These are phyloP conservation scores for Otus sunia DNA, from an alignment of 2,113 vertebrate species.

Conservation along the genomic window DNA sequence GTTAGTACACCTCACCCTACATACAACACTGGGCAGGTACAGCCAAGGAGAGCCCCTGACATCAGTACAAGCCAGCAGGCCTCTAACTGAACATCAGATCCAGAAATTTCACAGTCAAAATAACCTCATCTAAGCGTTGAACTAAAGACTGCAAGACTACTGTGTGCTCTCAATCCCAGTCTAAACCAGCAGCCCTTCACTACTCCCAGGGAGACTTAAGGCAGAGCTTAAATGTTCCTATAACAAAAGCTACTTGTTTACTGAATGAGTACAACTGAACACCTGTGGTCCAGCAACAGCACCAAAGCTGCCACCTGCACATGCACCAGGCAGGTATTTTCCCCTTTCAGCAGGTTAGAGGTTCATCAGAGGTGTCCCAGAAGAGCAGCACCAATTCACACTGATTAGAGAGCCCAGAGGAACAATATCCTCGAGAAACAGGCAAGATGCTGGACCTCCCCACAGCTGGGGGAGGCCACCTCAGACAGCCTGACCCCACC, in stretches of 20 bases:
- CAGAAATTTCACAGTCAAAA: not conserved
- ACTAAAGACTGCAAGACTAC: not conserved
- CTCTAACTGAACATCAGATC: not conserved
- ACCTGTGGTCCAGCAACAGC: not conserved
- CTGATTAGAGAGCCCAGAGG: not conserved
- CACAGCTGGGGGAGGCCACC: not conserved
- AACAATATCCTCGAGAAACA: not conserved
- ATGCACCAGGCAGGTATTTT: not conserved
- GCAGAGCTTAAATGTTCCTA: not conserved
- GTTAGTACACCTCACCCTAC: not conserved
- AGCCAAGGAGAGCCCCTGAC: not conserved
- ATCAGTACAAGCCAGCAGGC: rapidly evolving
- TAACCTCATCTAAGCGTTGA: not conserved
- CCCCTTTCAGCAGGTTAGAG: not conserved
- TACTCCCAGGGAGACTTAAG: not conserved
- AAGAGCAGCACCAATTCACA: not conserved
- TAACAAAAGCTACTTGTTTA: not conserved
- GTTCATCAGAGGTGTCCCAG: not conserved
- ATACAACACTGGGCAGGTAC: not conserved
- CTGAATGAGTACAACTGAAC: not conserved
- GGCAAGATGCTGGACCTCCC: not conserved
- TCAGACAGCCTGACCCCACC: not conserved
- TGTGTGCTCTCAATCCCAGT: not conserved
- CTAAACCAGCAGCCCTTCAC: not conserved
- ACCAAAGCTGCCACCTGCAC: not conserved